Evolutionary conservation across 2,888 invertebrate genomes (phyloP).

Genomic region (Caenorhabditis sp.): DNA sequence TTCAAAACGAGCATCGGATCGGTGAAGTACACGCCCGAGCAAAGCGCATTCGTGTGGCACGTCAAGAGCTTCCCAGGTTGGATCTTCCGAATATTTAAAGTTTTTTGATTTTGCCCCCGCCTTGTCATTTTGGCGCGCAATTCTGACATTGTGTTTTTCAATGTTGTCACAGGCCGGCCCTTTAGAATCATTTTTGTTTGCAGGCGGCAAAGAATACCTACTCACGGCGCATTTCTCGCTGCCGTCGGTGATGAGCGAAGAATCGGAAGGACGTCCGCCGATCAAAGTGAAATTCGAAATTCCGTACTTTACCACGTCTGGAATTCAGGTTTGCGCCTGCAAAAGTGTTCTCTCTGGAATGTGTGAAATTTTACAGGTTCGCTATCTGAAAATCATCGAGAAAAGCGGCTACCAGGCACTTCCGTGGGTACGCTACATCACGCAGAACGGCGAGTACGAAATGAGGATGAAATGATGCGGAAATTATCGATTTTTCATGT

Average conservation of each 20-base stretch:
- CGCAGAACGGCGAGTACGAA: slow-evolving; percentile 98
- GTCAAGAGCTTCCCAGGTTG: slow-evolving; percentile 78
- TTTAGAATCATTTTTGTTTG: slow-evolving; percentile 9
- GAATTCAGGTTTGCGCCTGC: slow-evolving; percentile 87
- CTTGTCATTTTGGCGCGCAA: slow-evolving; percentile 18
- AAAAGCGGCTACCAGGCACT: slow-evolving; percentile 98
- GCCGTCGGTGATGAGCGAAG: slow-evolving; percentile 94
- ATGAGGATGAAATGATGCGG: slow-evolving; percentile 83
- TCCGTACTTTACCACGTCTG: slow-evolving; percentile 98
- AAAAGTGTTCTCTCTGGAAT: not conserved
- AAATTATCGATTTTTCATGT: not conserved
- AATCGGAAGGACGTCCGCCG: slow-evolving; percentile 94
- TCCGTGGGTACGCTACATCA: slow-evolving; percentile 99
- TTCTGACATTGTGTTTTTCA: too few relatives aligned
- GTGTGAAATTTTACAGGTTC: slow-evolving; percentile 82
- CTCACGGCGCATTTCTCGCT: slow-evolving; percentile 98
- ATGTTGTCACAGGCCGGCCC: too few relatives aligned
- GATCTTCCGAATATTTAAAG: not conserved
- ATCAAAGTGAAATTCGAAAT: slow-evolving; percentile 99
- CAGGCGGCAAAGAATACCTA: slow-evolving; percentile 95
- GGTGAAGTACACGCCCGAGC: slow-evolving; percentile 96
- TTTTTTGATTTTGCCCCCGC: not conserved
- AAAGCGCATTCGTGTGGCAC: slow-evolving; percentile 93
- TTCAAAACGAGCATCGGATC: slow-evolving; percentile 85
- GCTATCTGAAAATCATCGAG: slow-evolving; percentile 97